These are phyloP conservation scores for Drosophila pectinifera DNA, from an alignment of 1,140 invertebrate species.

Conservation along the genomic window DNA sequence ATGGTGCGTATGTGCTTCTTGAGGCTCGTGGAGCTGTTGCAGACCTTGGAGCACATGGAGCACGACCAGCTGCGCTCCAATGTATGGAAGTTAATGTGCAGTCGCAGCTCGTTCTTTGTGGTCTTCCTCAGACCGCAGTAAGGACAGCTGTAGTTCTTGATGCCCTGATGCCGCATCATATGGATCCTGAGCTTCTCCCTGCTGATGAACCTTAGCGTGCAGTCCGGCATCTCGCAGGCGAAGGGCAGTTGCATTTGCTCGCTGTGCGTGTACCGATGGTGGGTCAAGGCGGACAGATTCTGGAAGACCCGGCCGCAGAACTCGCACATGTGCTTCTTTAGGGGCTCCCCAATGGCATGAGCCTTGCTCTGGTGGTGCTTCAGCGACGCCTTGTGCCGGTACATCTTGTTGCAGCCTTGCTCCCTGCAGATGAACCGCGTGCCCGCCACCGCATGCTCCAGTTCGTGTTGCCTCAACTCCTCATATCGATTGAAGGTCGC, in stretches of 20 bases:
- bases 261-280: constrained; percentile 67
- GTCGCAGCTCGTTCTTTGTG: constrained; percentile 72
- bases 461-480: constrained; percentile 52
- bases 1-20: constrained; percentile 72
- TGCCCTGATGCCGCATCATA: constrained; percentile 75
- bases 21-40: constrained; percentile 70
- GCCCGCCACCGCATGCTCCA: constrained; percentile 18
- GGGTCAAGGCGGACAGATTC: constrained; percentile 58
- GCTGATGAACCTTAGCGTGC: constrained; percentile 53
- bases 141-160: constrained; percentile 78
- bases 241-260: constrained; percentile 57
- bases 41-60: constrained; percentile 66
- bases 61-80: constrained; percentile 73
- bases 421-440: constrained; percentile 48
- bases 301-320: constrained; percentile 70
- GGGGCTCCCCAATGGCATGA: constrained; percentile 59
- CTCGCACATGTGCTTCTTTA: constrained; percentile 69
- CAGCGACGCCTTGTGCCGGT: constrained; percentile 71
- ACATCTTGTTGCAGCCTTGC: constrained; percentile 61
- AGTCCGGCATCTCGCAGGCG: constrained; percentile 56
- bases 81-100: constrained; percentile 79
- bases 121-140: constrained; percentile 76
- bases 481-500: constrained; percentile 55
- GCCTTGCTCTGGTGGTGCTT: constrained; percentile 56
- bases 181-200: constrained; percentile 72